A percentile compares a stretch with the other conserved stretches of the same genome.
These are phyloP conservation scores for Sander vitreus DNA, from an alignment of 2,113 vertebrate genomes.

Conservation along the genomic window DNA sequence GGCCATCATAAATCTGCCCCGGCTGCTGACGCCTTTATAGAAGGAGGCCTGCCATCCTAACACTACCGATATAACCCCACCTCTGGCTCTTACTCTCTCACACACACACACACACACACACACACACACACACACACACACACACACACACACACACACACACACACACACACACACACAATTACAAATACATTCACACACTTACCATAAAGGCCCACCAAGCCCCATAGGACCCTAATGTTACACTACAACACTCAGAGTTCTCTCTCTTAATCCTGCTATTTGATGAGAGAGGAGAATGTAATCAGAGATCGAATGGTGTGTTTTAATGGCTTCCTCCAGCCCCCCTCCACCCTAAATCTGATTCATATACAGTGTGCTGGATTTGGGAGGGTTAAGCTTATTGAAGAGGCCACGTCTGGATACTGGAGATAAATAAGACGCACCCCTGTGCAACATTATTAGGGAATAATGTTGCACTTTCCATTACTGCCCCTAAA, in stretches of 20 bases:
- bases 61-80: constrained; percentile 60
- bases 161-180: background rate
- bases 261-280: constrained; percentile 50
- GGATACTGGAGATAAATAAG: constrained; percentile 66
- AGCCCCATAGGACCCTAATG: constrained; percentile 36
- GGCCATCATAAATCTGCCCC: constrained; percentile 70
- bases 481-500: constrained; percentile 47
- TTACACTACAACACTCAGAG: constrained; percentile 41
- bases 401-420: constrained; percentile 46
- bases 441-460: constrained; percentile 22
- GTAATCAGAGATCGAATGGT: constrained; percentile 45
- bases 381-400: constrained; percentile 36
- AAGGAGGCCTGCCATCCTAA: constrained; percentile 59
- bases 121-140: constrained; percentile 20
- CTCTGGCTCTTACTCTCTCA: constrained; percentile 6
- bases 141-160: constrained; percentile 27
- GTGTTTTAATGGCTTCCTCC: constrained; percentile 39
- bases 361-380: constrained; percentile 26
- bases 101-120: constrained; percentile 11
- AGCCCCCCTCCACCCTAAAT: constrained; percentile 13
- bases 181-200: constrained; percentile 41
- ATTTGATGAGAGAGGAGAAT: constrained; percentile 37
- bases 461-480: constrained; percentile 21
- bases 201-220: constrained; percentile 41
- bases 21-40: constrained; percentile 65